Evolutionary conservation across 2,888 invertebrate genomes (phyloP).

Genomic region (Drosophila pegasa): DNA sequence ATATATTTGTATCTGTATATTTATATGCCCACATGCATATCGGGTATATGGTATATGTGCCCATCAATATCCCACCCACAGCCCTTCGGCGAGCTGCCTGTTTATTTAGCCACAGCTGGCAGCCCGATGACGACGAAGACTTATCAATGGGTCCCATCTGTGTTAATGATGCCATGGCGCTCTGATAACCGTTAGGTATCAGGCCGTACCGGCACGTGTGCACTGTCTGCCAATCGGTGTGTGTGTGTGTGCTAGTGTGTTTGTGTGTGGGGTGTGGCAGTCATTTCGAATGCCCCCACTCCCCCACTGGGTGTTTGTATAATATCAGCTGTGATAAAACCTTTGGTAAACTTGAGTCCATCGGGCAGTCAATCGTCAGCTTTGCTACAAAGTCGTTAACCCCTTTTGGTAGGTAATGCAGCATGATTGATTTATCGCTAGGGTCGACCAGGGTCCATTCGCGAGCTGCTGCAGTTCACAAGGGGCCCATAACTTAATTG

Average conservation of each 20-base stretch:
- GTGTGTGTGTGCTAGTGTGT: neutral
- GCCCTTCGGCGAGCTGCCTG: slow-evolving; percentile 6
- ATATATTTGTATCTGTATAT: neutral
- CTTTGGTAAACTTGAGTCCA: slow-evolving; percentile 42
- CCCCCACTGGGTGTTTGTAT: slow-evolving; percentile 33
- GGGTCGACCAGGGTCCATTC: slow-evolving; percentile 31
- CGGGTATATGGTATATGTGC: slow-evolving; percentile 1
- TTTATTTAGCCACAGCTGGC: slow-evolving; percentile 64
- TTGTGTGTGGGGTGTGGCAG: neutral
- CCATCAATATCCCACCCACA: slow-evolving; percentile 43
- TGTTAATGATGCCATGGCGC: slow-evolving; percentile 65
- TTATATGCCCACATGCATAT: neutral
- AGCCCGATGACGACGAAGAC: slow-evolving; percentile 32
- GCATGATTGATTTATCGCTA: slow-evolving; percentile 61
- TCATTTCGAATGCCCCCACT: neutral
- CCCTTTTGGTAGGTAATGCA: slow-evolving; percentile 54
- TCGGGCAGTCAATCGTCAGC: slow-evolving; percentile 58
- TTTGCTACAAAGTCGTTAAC: slow-evolving; percentile 63
- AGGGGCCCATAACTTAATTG: slow-evolving; percentile 36
- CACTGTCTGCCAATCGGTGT: slow-evolving; percentile 6
- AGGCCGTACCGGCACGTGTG: slow-evolving; percentile 48
- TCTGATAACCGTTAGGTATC: slow-evolving; percentile 65
- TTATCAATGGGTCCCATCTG: slow-evolving; percentile 68
- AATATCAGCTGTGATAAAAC: slow-evolving; percentile 55
- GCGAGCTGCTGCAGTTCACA: slow-evolving; percentile 22